Conservation (phyloP, 2,888 invertebrate species). For the Campoplex nolae region DNA sequence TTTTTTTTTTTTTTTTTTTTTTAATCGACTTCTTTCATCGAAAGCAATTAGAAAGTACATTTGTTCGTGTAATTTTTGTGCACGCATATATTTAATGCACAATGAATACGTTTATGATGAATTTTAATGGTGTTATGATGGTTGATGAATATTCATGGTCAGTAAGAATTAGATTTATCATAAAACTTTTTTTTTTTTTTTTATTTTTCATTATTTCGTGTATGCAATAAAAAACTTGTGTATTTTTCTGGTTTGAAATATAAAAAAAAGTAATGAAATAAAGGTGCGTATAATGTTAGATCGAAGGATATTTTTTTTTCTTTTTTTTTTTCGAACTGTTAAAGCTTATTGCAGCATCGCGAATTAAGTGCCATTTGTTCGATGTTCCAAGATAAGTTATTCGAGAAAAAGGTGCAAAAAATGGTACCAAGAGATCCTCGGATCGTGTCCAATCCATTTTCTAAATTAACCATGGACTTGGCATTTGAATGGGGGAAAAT, state of each 20-base stretch:
- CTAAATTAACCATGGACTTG: background rate
- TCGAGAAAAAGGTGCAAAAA: background rate
- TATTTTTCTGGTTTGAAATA: no score
- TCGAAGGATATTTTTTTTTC: no score
- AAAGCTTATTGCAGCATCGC: background rate
- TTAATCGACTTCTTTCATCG: background rate
- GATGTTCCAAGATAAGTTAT: background rate
- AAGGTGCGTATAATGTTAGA: no score
- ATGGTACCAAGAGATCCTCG: background rate
- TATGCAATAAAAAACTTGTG: no score
- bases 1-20: background rate
- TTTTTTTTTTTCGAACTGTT: background rate
- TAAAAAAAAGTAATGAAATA: no score
- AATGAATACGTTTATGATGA: no score
- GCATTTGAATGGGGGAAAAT: conserved; percentile 12
- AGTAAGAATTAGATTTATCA: no score
- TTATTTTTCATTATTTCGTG: no score
- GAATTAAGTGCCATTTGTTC: conserved; percentile 1
- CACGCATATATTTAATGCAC: no score
- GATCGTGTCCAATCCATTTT: conserved; percentile 22
- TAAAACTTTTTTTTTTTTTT: no score
- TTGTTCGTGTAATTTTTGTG: background rate
- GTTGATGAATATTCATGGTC: no score
- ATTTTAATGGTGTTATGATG: no score
- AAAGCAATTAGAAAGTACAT: background rate